phyloP scores from a whole-genome alignment of 2,113 vertebrate species.

The Thunnus maccoyii region DNA sequence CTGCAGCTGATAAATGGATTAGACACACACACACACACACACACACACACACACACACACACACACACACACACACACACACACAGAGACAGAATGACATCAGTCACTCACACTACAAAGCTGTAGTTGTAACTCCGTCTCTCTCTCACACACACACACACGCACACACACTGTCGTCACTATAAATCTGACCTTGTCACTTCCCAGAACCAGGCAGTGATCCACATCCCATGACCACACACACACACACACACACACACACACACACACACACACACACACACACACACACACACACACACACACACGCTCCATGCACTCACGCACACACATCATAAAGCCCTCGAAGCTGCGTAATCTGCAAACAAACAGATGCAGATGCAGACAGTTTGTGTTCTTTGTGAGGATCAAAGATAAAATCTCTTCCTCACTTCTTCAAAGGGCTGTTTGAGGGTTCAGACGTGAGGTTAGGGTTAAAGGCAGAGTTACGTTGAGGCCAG shows the following conservation, averaged over 20 bases:
- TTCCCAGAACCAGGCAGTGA: constrained; percentile 16
- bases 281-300: too few species aligned
- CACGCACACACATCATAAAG: too few species aligned
- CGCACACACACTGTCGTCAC: not conserved
- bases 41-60: not conserved
- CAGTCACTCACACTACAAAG: constrained; percentile 40
- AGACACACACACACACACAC: constrained; percentile 8
- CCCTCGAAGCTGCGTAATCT: not conserved
- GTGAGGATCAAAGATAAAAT: too few species aligned
- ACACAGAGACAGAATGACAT: constrained; percentile 10
- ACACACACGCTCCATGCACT: too few species aligned
- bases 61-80: constrained; percentile 1
- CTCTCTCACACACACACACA: constrained; percentile 3
- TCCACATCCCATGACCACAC: not conserved
- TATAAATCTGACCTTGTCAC: constrained; percentile 10
- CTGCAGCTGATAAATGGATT: not conserved
- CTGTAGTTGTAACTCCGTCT: not conserved
- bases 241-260: not conserved
- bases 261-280: too few species aligned
- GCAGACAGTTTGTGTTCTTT: not conserved
- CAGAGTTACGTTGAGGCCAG: too few species aligned
- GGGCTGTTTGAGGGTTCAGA: too few species aligned
- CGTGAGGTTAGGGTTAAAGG: too few species aligned
- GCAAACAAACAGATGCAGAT: not conserved
- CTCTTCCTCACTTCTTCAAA: too few species aligned